phyloP scores from a whole-genome alignment of 1,140 invertebrate genomes.

The Conus betulinus region DNA sequence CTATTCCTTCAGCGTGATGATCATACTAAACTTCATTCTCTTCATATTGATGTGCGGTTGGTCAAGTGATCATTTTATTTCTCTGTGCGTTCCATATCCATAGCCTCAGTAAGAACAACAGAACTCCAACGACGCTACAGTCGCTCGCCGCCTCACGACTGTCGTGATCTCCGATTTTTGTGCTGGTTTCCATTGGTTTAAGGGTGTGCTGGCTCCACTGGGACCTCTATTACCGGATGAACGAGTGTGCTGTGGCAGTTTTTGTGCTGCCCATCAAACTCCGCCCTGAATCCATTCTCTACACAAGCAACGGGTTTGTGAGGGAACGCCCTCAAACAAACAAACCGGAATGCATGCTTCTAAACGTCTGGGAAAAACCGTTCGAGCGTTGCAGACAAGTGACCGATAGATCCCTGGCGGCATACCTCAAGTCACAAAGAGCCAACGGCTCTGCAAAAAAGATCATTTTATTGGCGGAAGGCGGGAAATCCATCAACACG shows the following conservation, averaged over 20 bases:
- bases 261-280: constrained; percentile 56
- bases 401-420: too few species aligned
- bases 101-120: constrained; percentile 24
- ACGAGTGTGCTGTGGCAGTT: constrained; percentile 47
- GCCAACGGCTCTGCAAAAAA: not conserved
- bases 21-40: constrained; percentile 48
- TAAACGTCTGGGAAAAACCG: not conserved
- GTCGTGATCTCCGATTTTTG: constrained; percentile 45
- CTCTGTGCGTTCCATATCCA: constrained; percentile 28
- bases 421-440: not conserved
- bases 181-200: constrained; percentile 38
- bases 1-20: constrained; percentile 49
- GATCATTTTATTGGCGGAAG: not conserved
- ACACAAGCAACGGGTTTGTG: constrained; percentile 42
- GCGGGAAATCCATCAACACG: not conserved
- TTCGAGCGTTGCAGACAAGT: too few species aligned
- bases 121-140: constrained; percentile 30
- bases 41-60: constrained; percentile 50
- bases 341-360: not conserved
- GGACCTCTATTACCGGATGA: constrained; percentile 44
- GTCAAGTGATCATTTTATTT: constrained; percentile 50
- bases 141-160: constrained; percentile 45
- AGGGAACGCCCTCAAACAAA: not conserved
- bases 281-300: constrained; percentile 57
- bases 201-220: constrained; percentile 44